Conservation (phyloP, 2,797 vertebrate species). For the Channa striata region DNA sequence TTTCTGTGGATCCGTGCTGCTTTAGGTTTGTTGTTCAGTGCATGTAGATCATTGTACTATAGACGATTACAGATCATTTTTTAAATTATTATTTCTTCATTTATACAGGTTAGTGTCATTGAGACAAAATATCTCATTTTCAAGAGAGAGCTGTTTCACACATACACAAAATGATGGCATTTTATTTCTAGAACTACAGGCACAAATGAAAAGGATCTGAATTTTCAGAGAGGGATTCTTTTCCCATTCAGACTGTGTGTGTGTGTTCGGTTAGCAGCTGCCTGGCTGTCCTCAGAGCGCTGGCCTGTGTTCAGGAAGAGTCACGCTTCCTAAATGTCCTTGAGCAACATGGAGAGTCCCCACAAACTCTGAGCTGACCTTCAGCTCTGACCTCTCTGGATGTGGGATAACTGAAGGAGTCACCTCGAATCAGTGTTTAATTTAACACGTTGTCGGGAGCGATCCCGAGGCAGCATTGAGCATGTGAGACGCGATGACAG, state of each 20-base stretch:
- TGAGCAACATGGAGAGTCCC: neutral
- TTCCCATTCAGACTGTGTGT: neutral
- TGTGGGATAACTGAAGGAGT: conserved; percentile 25
- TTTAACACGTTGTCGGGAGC: conserved; percentile 32
- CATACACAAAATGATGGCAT: conserved; percentile 22
- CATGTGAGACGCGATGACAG: conserved; percentile 31
- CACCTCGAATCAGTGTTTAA: conserved; percentile 34
- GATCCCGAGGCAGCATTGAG: conserved; percentile 8
- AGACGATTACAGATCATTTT: no score
- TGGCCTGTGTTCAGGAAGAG: conserved; percentile 2
- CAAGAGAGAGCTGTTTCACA: no score
- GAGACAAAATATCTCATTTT: no score
- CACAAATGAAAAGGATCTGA: conserved; percentile 10
- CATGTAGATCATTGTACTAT: no score
- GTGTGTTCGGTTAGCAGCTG: conserved; percentile 14
- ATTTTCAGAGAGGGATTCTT: neutral
- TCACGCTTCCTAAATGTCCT: conserved; percentile 12
- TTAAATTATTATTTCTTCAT: no score
- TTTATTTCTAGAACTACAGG: conserved; percentile 4
- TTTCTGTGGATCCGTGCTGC: no score
- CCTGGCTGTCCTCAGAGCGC: neutral
- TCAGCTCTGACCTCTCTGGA: conserved; percentile 9
- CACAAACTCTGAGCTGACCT: conserved; percentile 6
- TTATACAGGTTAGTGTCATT: no score
- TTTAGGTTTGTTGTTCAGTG: no score